Evolutionary conservation across 2,113 vertebrate species (phyloP).

Genomic region (Macheiramphus alcinus): DNA sequence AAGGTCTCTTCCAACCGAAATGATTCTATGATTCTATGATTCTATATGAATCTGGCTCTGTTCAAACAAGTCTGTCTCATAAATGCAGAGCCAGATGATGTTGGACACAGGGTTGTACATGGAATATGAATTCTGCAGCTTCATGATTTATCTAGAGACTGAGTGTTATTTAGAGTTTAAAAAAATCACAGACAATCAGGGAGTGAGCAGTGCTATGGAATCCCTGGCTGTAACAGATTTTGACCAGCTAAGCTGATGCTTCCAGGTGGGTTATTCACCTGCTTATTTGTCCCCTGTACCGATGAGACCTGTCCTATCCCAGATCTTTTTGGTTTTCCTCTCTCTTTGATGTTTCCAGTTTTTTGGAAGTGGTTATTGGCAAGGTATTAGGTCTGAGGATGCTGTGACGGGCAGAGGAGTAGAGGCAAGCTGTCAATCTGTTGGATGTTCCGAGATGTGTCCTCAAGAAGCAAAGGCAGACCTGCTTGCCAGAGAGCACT

Average conservation of each 20-base stretch:
- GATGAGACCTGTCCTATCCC: neutral
- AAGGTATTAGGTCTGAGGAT: neutral
- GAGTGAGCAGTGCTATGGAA: neutral
- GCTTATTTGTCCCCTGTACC: neutral
- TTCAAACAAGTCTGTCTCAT: neutral
- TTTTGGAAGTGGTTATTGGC: neutral
- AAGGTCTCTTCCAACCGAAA: no score
- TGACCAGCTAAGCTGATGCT: neutral
- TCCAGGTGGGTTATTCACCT: neutral
- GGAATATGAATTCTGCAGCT: neutral
- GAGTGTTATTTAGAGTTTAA: neutral
- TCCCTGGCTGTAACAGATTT: no score
- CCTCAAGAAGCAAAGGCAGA: neutral
- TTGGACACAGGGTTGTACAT: accelerated
- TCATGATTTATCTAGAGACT: neutral
- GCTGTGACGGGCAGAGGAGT: neutral
- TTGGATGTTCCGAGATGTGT: neutral
- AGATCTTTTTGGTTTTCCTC: neutral
- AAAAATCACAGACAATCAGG: neutral
- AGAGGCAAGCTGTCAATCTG: neutral
- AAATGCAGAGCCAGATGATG: neutral
- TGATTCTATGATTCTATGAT: no score
- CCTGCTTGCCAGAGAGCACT: neutral
- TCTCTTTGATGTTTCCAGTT: neutral
- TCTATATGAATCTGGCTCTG: neutral